Evolutionary conservation across 2,113 vertebrate genomes (phyloP), one percentile per base, ranked within the genome.

Genomic region (Mohoua ochrocephala): DNA sequence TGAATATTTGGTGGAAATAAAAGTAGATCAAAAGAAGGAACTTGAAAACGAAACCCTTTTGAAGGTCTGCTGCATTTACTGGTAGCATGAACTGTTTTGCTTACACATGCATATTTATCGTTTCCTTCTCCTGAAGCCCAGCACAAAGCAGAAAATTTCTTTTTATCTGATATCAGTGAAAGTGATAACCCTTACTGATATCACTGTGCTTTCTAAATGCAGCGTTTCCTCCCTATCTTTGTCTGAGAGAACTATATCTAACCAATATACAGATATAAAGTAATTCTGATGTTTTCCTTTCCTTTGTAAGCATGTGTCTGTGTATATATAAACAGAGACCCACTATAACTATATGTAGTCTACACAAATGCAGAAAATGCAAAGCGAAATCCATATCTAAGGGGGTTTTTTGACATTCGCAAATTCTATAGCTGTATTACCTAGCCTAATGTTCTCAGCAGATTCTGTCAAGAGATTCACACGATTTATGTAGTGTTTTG

Each of bases 401-500:
- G 64, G 28, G 28, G 1, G 0, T 37, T 63, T 78, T 89, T 71
- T 89, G 11, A 59, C 13, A 63, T 75, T 91, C n/a, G 9, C 13
- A 84, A 77, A 35, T 91, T 21, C 11, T 63, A 13, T 11, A 52
- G 23, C 64, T 82, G 3, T 56, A n/a, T 68, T 82, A 78, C n/a
- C 26, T 67, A 75, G 28, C 41, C 23, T 91, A 78, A 74, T 47
- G 10, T 64, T 84, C 64, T 77, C 39, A 52, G 21, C 47, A 89
- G 64, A 84, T 74, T 73, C 35, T 0, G 2, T 63, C 28, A 81
- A 75, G 47, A 67, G 73, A 87, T 56, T 78, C 23, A 22, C 47
- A 61, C 10, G n/a, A 60, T 85, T 94, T 95, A 65, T 75, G 30
- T 54, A 70, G 73, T 76, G 76, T 86, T 95, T 95, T 89, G 56